A percentile compares a stretch with the other conserved stretches of the same genome.
Evolutionary conservation across 2,797 vertebrate species (phyloP).

Genomic region (Crypturellus tataupa): DNA sequence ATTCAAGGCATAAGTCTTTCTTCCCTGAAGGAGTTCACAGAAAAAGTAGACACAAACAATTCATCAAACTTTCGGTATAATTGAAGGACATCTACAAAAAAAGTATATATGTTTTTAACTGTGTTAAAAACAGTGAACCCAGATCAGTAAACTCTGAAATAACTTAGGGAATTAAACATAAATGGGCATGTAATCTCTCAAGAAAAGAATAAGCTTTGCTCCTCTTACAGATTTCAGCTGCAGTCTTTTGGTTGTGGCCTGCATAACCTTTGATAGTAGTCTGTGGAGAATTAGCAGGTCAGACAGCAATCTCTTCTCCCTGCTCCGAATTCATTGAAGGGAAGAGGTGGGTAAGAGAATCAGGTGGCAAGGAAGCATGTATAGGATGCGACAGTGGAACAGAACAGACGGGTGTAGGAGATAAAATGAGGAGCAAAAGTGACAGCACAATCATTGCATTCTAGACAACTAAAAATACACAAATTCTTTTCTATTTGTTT

Average conservation of each 20-base stretch:
- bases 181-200: background rate
- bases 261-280: rapidly evolving
- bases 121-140: background rate
- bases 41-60: background rate
- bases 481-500: slow-evolving; percentile 68
- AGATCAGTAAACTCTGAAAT: background rate
- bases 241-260: background rate
- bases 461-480: slow-evolving; percentile 72
- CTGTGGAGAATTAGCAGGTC: background rate
- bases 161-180: background rate
- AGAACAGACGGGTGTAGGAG: slow-evolving; percentile 67
- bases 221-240: background rate
- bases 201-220: background rate
- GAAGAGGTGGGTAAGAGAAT: background rate
- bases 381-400: slow-evolving; percentile 21
- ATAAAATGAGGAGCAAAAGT: slow-evolving; percentile 31
- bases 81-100: background rate
- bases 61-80: background rate
- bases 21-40: background rate
- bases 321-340: background rate
- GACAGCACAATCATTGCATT: slow-evolving; percentile 65
- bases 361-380: slow-evolving; percentile 21
- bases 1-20: background rate
- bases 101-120: background rate
- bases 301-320: background rate